Percentiles rank a stretch among this genome's conserved stretches.
Conservation (phyloP, 2,888 invertebrate genomes). For the Artemia sp. region DNA sequence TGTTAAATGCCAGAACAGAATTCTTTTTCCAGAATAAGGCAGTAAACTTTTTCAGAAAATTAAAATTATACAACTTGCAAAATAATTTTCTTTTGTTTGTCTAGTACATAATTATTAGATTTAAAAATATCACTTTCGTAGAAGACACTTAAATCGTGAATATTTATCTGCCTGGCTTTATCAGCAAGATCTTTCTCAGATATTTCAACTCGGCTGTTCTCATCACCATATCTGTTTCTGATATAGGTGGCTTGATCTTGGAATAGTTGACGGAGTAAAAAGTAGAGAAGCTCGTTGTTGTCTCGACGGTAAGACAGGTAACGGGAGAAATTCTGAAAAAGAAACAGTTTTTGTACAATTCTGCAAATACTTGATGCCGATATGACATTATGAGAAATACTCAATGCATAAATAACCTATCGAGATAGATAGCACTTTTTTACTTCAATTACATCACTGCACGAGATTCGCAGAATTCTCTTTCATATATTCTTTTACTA, state of each 20-base stretch:
- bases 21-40: too few relatives aligned
- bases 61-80: slow-evolving; percentile 43
- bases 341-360: neutral
- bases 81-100: slow-evolving; percentile 64
- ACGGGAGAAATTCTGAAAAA: slow-evolving; percentile 67
- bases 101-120: slow-evolving; percentile 69
- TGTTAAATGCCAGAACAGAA: too few relatives aligned
- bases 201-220: slow-evolving; percentile 52
- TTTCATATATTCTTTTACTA: too few relatives aligned
- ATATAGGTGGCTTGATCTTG: slow-evolving; percentile 71
- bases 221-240: slow-evolving; percentile 34
- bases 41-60: too few relatives aligned
- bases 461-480: too few relatives aligned
- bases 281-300: slow-evolving; percentile 86
- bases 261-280: slow-evolving; percentile 77
- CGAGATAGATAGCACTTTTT: neutral
- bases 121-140: slow-evolving; percentile 79
- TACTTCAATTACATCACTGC: neutral
- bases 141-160: slow-evolving; percentile 70
- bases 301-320: slow-evolving; percentile 86
- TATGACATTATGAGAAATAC: neutral
- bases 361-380: neutral
- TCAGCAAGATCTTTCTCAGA: slow-evolving; percentile 65
- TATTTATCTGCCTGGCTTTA: slow-evolving; percentile 74
- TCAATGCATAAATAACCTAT: neutral